These are phyloP conservation scores for Cavia porcellus DNA, from an alignment of 2,113 vertebrate species.

Conservation along the genomic window DNA sequence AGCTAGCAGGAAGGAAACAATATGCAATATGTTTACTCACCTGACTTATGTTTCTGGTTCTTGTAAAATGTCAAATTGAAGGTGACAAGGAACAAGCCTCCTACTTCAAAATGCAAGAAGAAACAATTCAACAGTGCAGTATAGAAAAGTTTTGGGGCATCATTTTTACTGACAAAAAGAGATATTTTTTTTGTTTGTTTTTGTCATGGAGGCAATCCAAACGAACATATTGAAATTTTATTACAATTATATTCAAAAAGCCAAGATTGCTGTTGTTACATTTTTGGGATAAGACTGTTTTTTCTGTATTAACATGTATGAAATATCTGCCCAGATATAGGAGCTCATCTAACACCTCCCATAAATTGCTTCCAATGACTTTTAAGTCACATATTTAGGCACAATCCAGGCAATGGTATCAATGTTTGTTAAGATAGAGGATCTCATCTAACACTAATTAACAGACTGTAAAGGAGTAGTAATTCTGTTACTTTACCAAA, in stretches of 20 bases:
- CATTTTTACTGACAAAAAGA: conserved; percentile 75
- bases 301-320: conserved; percentile 56
- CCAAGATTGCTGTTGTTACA: conserved; percentile 46
- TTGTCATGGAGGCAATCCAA: conserved; percentile 69
- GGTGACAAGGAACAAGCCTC: conserved; percentile 79
- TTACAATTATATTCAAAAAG: conserved; percentile 78
- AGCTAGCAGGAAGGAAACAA: conserved; percentile 68
- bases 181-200: conserved; percentile 66
- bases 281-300: neutral
- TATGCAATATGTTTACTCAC: conserved; percentile 69
- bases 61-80: conserved; percentile 84
- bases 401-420: neutral
- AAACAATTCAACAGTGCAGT: conserved; percentile 53
- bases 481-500: neutral
- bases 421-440: neutral
- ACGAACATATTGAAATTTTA: conserved; percentile 79
- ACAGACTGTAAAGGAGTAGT: neutral
- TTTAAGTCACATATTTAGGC: neutral
- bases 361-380: neutral
- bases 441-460: neutral
- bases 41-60: conserved; percentile 78
- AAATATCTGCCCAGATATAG: neutral
- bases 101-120: conserved; percentile 60
- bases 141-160: conserved; percentile 60
- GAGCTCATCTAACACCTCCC: neutral